Percentiles rank a stretch among this genome's conserved stretches.
These are phyloP conservation scores for Crioceris asparagi DNA, from an alignment of 2,888 invertebrate species.

Conservation along the genomic window DNA sequence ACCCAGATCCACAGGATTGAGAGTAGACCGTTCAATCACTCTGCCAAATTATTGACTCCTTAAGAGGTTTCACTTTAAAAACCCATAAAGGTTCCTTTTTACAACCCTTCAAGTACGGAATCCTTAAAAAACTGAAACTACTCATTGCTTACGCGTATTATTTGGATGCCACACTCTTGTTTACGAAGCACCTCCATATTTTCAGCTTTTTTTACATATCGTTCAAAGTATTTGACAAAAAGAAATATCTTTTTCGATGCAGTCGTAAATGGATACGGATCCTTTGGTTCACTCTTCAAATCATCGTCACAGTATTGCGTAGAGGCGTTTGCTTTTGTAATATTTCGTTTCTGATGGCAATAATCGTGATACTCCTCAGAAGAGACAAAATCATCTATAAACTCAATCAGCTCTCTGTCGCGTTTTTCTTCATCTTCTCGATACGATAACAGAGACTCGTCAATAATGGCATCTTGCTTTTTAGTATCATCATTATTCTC, in stretches of 20 bases:
- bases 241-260: slow-evolving; percentile 17
- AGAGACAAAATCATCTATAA: slow-evolving; percentile 20
- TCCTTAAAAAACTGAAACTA: too few species aligned
- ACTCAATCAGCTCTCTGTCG: slow-evolving; percentile 14
- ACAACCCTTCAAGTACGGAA: too few species aligned
- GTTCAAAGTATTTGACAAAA: slow-evolving; percentile 18
- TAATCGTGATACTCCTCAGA: slow-evolving; percentile 21
- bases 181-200: slow-evolving; percentile 10
- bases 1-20: too few species aligned
- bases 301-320: slow-evolving; percentile 17
- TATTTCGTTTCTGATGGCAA: slow-evolving; percentile 14
- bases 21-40: too few species aligned
- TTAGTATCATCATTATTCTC: too few species aligned
- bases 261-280: slow-evolving; percentile 17
- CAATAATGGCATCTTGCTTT: too few species aligned
- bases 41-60: too few species aligned
- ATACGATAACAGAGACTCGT: too few species aligned
- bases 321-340: slow-evolving; percentile 9
- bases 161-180: slow-evolving; percentile 18
- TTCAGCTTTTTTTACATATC: slow-evolving; percentile 13
- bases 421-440: slow-evolving; percentile 11
- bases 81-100: too few species aligned
- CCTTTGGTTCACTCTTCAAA: slow-evolving; percentile 3
- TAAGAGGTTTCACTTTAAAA: too few species aligned
- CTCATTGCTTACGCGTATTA: too few species aligned